Evolutionary conservation across 2,113 vertebrate species (phyloP).

Genomic region (Festucalex cinctus): DNA sequence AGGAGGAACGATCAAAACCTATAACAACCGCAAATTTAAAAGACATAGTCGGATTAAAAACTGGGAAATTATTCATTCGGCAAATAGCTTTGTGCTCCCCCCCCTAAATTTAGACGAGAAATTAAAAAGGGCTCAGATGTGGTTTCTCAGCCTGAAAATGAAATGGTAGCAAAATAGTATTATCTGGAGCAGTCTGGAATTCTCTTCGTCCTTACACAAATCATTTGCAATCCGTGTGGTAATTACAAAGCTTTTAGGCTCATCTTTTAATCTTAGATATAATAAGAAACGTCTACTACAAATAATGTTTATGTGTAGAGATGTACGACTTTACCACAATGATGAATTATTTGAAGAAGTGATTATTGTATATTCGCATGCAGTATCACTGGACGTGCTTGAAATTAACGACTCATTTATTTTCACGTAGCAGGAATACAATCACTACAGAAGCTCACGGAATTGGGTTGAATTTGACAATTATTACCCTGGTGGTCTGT

Average conservation of each 20-base stretch:
- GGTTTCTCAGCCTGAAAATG: slow-evolving; percentile 19
- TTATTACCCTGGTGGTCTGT: too few species aligned
- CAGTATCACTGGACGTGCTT: neutral
- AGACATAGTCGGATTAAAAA: slow-evolving; percentile 10
- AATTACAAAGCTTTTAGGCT: slow-evolving; percentile 38
- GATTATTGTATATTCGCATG: slow-evolving; percentile 8
- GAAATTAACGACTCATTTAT: neutral
- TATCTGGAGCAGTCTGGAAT: neutral
- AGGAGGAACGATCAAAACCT: neutral
- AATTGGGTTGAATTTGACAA: too few species aligned
- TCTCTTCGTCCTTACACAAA: slow-evolving; percentile 6
- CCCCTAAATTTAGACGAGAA: slow-evolving; percentile 29
- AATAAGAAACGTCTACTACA: too few species aligned
- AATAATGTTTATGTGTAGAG: slow-evolving; percentile 23
- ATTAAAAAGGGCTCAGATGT: slow-evolving; percentile 25
- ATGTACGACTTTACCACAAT: slow-evolving; percentile 21
- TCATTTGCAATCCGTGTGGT: slow-evolving; percentile 25
- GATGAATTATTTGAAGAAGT: neutral
- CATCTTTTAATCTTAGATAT: slow-evolving; percentile 33
- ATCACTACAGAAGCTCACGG: neutral
- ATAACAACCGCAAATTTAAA: neutral
- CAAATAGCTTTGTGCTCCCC: slow-evolving; percentile 21
- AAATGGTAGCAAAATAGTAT: slow-evolving; percentile 21
- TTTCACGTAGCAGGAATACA: neutral
- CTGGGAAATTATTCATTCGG: slow-evolving; percentile 24